Percentiles rank a stretch among this genome's conserved stretches.
Evolutionary conservation across 2,797 vertebrate species (phyloP).

Genomic region (Acanthopagrus latus): DNA sequence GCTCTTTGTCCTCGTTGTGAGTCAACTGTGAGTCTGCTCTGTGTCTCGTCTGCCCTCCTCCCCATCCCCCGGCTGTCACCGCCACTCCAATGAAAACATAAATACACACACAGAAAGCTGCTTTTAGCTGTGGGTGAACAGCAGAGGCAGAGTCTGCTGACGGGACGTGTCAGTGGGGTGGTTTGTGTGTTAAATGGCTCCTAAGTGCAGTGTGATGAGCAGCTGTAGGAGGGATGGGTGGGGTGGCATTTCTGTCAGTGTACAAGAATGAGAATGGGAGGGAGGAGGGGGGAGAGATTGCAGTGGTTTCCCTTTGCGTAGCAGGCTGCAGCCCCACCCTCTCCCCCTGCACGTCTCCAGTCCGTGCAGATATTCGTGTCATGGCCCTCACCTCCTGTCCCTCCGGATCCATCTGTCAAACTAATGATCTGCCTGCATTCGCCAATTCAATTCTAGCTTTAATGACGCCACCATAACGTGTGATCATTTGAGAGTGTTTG

Average conservation of each 20-base stretch:
- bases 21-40: conserved; percentile 27
- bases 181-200: conserved; percentile 43
- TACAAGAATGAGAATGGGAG: conserved; percentile 24
- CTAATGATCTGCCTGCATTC: neutral
- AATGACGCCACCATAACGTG: no score
- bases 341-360: conserved; percentile 34
- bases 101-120: conserved; percentile 8
- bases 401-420: neutral
- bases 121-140: conserved; percentile 30
- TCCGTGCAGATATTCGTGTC: conserved; percentile 53
- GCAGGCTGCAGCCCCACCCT: conserved; percentile 62
- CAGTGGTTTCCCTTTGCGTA: conserved; percentile 56
- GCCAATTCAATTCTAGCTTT: neutral
- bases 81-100: conserved; percentile 21
- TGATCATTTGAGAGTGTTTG: no score
- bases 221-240: conserved; percentile 14
- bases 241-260: conserved; percentile 2
- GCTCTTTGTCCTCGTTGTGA: conserved; percentile 33
- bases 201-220: conserved; percentile 27
- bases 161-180: conserved; percentile 21
- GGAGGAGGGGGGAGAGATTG: conserved; percentile 30
- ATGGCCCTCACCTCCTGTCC: conserved; percentile 12
- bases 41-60: neutral
- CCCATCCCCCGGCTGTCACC: conserved; percentile 27
- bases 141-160: conserved; percentile 22